Base-by-base conservation (phyloP, 1,140 invertebrate species). In the Gonatopus flavifemur region DNA sequence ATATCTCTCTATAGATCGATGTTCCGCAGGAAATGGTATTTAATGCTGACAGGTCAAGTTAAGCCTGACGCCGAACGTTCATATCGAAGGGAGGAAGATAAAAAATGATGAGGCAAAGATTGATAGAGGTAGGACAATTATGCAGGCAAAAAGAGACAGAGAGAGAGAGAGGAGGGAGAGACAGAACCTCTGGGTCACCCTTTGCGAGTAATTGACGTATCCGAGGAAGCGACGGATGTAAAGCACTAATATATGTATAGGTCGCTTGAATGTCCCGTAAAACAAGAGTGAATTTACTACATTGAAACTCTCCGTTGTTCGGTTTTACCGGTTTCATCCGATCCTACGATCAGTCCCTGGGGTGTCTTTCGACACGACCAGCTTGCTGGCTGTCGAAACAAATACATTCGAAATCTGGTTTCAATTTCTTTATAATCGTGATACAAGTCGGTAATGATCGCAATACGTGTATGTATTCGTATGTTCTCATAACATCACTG, bases 181-280 rank as follows among this genome's bases (percentile, higher is more conserved):
- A 15, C 30, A 20, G 36, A 18, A 37, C 39, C 24, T 38, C 31
- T 37, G 38, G 43, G 43, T 61, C 53, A 54, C 64, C 61, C 67
- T 64, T 55, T 51, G 49, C 46, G 41, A 31, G 43, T 48, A 67
- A 70, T 70, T 69, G 55, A 66, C 56, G 66, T 51, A 57, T 52
- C 65, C 60, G 68, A 70, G 67, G 68, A 70, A 66, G 67, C 68
- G 63, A 69, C 62, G 66, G 67, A 70, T 68, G 66, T 64, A 67
- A 69, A 59, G 61, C 61, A 53, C 60, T n/a, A 57, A 57, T 67
- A 58, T 51, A n/a, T n/a, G n/a, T n/a, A n/a, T n/a, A n/a, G n/a
- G n/a, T n/a, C n/a, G 47, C 51, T 58, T 46, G 67, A 68, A 65
- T 41, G 51, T 62, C 24, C 46, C 48, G 57, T 64, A 61, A 59